Conservation (phyloP, 1,140 invertebrate species). For the Aporrectodea caliginosa region DNA sequence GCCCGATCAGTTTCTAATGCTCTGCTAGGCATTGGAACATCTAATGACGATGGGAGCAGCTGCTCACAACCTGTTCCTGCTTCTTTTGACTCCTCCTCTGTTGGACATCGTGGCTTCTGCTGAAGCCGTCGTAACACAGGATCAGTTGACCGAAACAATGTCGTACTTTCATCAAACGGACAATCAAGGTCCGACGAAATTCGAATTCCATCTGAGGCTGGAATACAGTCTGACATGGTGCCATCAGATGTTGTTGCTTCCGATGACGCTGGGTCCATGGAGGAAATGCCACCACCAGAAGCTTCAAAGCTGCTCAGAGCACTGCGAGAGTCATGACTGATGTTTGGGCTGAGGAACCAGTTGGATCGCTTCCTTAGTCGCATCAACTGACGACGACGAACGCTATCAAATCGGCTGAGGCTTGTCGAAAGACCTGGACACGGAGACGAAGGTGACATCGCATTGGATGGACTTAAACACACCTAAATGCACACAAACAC, state of each 20-base stretch:
- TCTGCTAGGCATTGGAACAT: no score
- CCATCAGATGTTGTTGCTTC: not conserved
- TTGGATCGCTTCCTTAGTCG: conserved; percentile 29
- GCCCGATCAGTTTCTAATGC: no score
- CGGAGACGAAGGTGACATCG: not conserved
- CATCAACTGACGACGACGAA: conserved; percentile 24
- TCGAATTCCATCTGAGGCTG: not conserved
- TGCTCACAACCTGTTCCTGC: not conserved
- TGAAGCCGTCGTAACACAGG: not conserved
- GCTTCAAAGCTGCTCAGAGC: not conserved
- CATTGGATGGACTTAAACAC: not conserved
- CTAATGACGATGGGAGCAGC: no score
- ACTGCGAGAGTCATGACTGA: not conserved
- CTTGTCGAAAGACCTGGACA: conserved; percentile 3
- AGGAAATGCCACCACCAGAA: not conserved
- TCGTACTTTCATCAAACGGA: not conserved
- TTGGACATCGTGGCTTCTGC: not conserved
- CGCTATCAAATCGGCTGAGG: conserved; percentile 29
- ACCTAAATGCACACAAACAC: not conserved
- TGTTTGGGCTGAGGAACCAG: conserved; percentile 28
- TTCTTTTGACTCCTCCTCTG: not conserved
- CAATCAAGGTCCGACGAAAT: not conserved
- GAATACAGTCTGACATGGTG: not conserved
- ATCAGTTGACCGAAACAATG: not conserved
- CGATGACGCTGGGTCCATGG: not conserved